Base-by-base conservation (phyloP, 2,113 vertebrate genomes). In the Pycnonotus jocosus region DNA sequence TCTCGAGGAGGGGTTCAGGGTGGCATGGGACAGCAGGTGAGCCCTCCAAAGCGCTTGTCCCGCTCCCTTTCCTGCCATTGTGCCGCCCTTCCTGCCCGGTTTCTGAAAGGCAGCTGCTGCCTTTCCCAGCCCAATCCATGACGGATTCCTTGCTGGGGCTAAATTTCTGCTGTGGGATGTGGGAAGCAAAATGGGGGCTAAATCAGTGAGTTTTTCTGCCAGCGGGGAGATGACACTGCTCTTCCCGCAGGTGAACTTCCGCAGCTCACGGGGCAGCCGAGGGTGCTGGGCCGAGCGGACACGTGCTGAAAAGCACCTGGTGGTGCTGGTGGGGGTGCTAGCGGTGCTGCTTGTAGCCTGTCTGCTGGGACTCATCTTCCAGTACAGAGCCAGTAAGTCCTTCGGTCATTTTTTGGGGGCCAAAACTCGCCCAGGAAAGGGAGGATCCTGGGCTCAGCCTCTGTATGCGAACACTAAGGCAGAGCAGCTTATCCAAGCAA, bases 301-400 rank as follows among this genome's bases (percentile, higher is more conserved):
- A 0, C 97, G 53, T 1, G 12, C 90, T 0, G 99, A 99, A 98
- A 98, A 97, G 95, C 97, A 93, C 86, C 98, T 99, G 20, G 57
- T 98, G 88, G 90, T 98, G 23, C 37, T 98, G 65, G 96, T 98
- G 90, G 98, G 88, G 2, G 23, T 98, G 17, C 94, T 99, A 76
- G 97, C 73, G 0, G 71, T 95, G 1, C 96, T 98, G 51, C 90
- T 99, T 51, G 90, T 98, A 19, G 95, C 98, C 6, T 98, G 98
- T 45, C 74, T 99, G 81, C 94, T 98, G 61, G 97, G 97, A 0
- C 96, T 99, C 37, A 92, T 98, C 35, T 70, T 99, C 84, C 99
- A 99, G 97, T 99, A 99, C 97, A 97, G 70, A 93, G 96, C 97
- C 88, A 96, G 99, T 99, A 97, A 99, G 99, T 98, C 11, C 48